A percentile compares a stretch with the other conserved stretches of the same genome.
Conservation (phyloP, 2,888 invertebrate genomes). For the Clostera curtula region DNA sequence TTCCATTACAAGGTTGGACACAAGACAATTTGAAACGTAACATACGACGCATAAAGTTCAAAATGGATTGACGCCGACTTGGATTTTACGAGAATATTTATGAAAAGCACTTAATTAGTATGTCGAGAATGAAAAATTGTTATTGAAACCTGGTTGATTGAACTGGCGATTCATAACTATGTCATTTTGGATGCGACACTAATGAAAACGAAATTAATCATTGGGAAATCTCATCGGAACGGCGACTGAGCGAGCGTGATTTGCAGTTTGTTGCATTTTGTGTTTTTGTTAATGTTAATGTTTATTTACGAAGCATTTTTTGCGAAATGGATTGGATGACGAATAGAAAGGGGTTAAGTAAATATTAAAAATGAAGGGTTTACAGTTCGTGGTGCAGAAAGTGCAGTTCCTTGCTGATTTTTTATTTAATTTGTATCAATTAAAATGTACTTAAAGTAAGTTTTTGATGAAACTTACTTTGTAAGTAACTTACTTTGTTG, state of each 20-base stretch:
- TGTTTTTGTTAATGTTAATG: slow-evolving; percentile 27
- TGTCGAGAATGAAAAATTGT: slow-evolving; percentile 74
- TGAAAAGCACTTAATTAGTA: slow-evolving; percentile 73
- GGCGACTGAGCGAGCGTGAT: slow-evolving; percentile 46
- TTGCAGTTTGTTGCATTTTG: slow-evolving; percentile 42
- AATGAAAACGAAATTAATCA: slow-evolving; percentile 69
- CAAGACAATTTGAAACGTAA: slow-evolving; percentile 31
- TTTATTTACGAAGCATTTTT: slow-evolving; percentile 14
- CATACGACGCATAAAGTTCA: slow-evolving; percentile 28
- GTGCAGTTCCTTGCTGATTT: no score
- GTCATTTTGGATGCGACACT: slow-evolving; percentile 67
- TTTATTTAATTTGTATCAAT: no score
- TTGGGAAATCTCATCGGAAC: slow-evolving; percentile 33
- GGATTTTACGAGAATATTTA: slow-evolving; percentile 52
- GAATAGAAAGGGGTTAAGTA: slow-evolving; percentile 14
- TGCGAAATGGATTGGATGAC: slow-evolving; percentile 18
- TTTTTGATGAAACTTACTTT: no score
- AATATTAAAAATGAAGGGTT: slow-evolving; percentile 3
- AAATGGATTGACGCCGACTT: slow-evolving; percentile 18
- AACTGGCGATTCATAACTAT: slow-evolving; percentile 70
- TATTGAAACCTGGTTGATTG: slow-evolving; percentile 72
- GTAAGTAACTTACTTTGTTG: no score
- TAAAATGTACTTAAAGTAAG: no score
- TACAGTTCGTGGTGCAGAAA: no score
- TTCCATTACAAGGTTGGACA: slow-evolving; percentile 37